Base-by-base conservation (phyloP, 2,113 vertebrate species). In the Corydoras sp. region DNA sequence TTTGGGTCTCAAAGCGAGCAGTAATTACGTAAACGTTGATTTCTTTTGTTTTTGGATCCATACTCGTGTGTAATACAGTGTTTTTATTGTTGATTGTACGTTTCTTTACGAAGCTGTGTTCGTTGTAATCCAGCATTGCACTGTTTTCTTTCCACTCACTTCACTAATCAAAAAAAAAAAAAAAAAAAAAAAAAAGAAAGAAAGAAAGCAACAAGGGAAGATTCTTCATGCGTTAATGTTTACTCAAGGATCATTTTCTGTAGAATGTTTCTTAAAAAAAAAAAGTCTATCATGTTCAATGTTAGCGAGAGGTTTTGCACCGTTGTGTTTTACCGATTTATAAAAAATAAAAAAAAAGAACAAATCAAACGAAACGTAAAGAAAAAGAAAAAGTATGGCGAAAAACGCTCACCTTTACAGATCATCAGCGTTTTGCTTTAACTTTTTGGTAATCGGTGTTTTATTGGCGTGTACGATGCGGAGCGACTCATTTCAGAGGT, bases 161-260 rank as follows among this genome's bases (percentile, higher is more conserved):
- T 43, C 51, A 14, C 51, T 53, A 53, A 92, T 88, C 87, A 77
- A 69, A 86, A 76, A 76, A 59, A 82, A 80, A 86, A 87, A 83
- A 89, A 88, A 85, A 84, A 86, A 85, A 69, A 86, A 87, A 83
- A 89, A 88, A 85, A 84, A 86, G 85, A 69, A 87, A 83, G 89
- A 88, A 86, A 91, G 90, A 89, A 93, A 91, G 90, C 88, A 68
- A 86, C 58, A 86, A 90, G 31, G 50, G 58, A 73, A 83, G 92
- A 93, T 91, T 93, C 90, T 93, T 96, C 92, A 93, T 8, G 93
- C 96, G 93, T 97, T 92, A 92, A 93, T 95, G 94, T 98, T 98
- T 98, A 98, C 94, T 96, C 93, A 95, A 96, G 93, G 94, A 88
- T 89, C 31, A 77, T 86, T 83, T 79, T 93, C 91, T 94, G 92